These are phyloP conservation scores for Byasa hedistus DNA, from an alignment of 2,888 invertebrate species.

Conservation along the genomic window DNA sequence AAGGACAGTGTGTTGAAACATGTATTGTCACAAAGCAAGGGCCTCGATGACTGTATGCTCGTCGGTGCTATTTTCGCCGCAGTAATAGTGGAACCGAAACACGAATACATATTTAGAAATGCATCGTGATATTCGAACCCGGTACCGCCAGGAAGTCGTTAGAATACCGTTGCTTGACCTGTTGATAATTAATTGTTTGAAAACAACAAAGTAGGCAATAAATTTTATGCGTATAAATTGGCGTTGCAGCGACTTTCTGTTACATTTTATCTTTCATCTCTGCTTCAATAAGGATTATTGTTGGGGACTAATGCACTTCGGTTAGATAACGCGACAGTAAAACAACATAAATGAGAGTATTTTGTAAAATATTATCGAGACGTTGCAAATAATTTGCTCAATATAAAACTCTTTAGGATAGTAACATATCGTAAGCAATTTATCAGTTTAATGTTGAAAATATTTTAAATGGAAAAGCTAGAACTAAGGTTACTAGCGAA, in stretches of 20 bases:
- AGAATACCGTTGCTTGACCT: constrained; percentile 56
- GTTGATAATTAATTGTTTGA: constrained; percentile 53
- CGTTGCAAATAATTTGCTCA: no score
- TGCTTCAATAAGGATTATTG: constrained; percentile 22
- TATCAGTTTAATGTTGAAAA: no score
- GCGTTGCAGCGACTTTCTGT: constrained; percentile 40
- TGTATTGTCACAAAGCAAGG: constrained; percentile 39
- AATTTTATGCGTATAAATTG: constrained; percentile 14
- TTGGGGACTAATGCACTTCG: neutral
- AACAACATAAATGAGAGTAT: neutral
- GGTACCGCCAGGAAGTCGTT: constrained; percentile 58
- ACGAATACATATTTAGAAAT: constrained; percentile 52
- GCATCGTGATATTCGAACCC: constrained; percentile 44
- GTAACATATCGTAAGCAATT: no score
- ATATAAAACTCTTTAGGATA: no score
- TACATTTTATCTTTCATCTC: constrained; percentile 26
- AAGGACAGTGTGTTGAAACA: neutral
- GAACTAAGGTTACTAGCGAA: no score
- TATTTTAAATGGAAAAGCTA: no score
- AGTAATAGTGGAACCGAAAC: constrained; percentile 40
- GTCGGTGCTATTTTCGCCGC: constrained; percentile 43
- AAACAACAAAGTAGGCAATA: constrained; percentile 43
- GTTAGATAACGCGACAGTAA: neutral
- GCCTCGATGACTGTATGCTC: constrained; percentile 40
- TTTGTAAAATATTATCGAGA: no score